Evolutionary conservation across 2,888 invertebrate genomes (phyloP), one percentile per base, ranked within the genome.

Genomic region (Thera obeliscata): DNA sequence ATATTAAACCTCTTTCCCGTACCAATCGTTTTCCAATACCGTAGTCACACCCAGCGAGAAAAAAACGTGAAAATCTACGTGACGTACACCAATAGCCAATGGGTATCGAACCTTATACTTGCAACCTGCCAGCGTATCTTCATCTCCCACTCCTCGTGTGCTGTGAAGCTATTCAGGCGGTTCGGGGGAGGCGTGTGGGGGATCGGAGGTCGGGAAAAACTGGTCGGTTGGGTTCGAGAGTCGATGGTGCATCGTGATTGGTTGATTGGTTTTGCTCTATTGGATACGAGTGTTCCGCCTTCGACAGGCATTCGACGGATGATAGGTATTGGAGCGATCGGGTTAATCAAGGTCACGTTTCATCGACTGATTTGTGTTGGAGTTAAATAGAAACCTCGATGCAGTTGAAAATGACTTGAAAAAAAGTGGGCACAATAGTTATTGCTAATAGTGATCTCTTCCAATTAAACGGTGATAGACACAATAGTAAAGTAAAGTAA

Each of bases 191-290:
- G n/a, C 11, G 12, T 43, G 38, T 69, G 58, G 46, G 61, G 55
- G 38, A 69, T 70, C 65, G 70, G 69, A 69, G 86, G 62, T 80
- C 87, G 70, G n/a, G 55, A 46, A 61, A 70, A 69, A 75, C 71
- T 81, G 80, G 89, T 46, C 66, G 74, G 63, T 66, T 52, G 66
- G 69, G 71, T 90, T 91, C 86, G 89, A 92, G 89, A 92, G 81
- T 75, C 84, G 78, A 87, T 75, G 83, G 75, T 72, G 86, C 76
- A 74, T 75, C 74, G 79, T 80, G 82, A 93, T 93, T 93, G 93
- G 93, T 78, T 90, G 94, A 95, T 95, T 94, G 95, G 95, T 93
- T 94, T 89, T 86, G 88, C 90, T 89, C 91, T 86, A 94, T 94
- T 93, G 94, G 93, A 81, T 79, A 80, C 82, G 85, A 85, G 83